These are phyloP conservation scores for Amazona guildingii DNA, from an alignment of 2,113 vertebrate genomes.

Conservation along the genomic window DNA sequence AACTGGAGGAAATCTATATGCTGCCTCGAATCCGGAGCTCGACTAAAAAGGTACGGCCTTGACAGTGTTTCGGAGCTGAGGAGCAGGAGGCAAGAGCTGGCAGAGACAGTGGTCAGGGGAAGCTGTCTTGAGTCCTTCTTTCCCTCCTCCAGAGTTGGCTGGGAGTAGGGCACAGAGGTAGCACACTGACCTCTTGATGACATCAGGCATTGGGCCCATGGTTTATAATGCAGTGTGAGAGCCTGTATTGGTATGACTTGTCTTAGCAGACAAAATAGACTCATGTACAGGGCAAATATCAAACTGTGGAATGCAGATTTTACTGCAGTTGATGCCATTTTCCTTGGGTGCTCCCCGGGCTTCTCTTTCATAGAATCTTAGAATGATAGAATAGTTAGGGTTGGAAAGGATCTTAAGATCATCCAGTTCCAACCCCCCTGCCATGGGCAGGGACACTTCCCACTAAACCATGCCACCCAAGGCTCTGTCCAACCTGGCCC, in stretches of 20 bases:
- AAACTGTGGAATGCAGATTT: background rate
- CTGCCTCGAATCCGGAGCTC: constrained; percentile 95
- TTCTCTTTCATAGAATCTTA: background rate
- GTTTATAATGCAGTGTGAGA: background rate
- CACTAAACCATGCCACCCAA: too few species aligned
- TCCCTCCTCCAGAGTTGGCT: background rate
- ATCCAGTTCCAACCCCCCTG: too few species aligned
- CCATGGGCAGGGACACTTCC: too few species aligned
- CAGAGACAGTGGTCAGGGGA: background rate
- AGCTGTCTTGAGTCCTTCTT: background rate
- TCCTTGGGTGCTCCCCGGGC: background rate
- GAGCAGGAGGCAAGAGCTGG: background rate
- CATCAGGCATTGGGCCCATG: fast-evolving
- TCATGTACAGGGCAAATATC: background rate
- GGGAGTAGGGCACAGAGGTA: background rate
- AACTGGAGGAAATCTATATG: constrained; percentile 97
- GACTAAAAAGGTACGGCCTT: constrained; percentile 86
- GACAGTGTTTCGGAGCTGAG: background rate
- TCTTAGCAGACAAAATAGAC: background rate
- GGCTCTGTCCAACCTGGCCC: too few species aligned
- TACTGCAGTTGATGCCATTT: background rate
- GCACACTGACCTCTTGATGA: background rate
- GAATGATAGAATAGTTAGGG: too few species aligned
- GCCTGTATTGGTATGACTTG: fast-evolving
- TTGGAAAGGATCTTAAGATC: too few species aligned